Conservation (phyloP, 2,888 invertebrate species). For the Chydorus sphaericus region DNA sequence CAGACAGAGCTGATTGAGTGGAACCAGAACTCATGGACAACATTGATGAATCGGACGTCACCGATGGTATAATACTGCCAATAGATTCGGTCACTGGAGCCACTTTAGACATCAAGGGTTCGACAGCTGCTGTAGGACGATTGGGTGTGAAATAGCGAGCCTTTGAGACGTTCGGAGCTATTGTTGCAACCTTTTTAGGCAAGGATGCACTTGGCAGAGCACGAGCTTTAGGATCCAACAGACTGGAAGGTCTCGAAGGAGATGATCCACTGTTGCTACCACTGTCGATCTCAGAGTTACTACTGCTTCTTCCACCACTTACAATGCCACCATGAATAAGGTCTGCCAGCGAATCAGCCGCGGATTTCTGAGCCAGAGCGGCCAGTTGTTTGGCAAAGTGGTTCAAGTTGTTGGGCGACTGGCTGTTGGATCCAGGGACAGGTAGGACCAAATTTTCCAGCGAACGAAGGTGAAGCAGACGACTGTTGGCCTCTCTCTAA, state of each 20-base stretch:
- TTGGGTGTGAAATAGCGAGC: constrained; percentile 1
- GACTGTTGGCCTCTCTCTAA: too few species aligned
- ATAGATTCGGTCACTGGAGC: too few species aligned
- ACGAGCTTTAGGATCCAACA: constrained; percentile 4
- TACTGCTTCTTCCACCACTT: not conserved
- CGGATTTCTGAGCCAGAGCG: constrained; percentile 5
- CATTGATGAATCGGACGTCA: not conserved
- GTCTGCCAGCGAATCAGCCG: not conserved
- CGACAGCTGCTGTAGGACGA: not conserved
- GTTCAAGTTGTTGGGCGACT: not conserved
- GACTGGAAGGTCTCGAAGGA: not conserved
- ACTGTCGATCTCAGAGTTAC: not conserved
- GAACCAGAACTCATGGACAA: not conserved
- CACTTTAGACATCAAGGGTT: not conserved
- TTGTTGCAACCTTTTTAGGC: constrained; percentile 7
- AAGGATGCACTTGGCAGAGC: constrained; percentile 9
- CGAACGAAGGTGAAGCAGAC: too few species aligned
- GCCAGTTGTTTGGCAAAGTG: constrained; percentile 10
- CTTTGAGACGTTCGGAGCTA: constrained; percentile 2
- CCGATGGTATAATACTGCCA: not conserved
- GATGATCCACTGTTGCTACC: not conserved
- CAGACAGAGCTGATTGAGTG: not conserved
- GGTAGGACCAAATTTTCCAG: too few species aligned
- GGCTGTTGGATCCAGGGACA: too few species aligned
- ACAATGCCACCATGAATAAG: too few species aligned